Base-by-base conservation (phyloP, 2,888 invertebrate genomes). In the Ormyrus rosae region DNA sequence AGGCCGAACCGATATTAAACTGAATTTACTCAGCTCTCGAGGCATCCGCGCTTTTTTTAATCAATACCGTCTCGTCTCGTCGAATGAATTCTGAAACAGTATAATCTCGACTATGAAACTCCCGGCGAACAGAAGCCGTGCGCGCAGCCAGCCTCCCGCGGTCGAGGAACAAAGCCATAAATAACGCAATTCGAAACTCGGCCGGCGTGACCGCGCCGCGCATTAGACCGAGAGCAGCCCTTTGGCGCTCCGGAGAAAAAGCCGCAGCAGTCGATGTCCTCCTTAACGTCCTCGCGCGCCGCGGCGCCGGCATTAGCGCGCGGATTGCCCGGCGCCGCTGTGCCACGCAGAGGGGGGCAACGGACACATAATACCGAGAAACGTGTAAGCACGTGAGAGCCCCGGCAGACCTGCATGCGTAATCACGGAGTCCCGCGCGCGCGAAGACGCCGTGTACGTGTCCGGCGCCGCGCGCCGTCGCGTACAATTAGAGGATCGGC, bases 1-100 rank as follows among this genome's bases (percentile, higher is more conserved):
- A 71, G 71, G 81, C 72, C 63, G 75, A 81, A 85, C 85, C 77
- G 81, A 79, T 85, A 85, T 85, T 84, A 85, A 86, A 81, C 80
- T 84, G 84, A 86, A 86, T 85, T 85, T 19, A 19, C 19, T 19
- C 19, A 19, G 19, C 19, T 19, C 19, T 19, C 19, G 19, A 19
- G 19, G 19, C 19, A 2, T 19, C 2, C 19, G 1, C 13, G 19
- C 19, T 19, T 19, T 19, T 19, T 19, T 19, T 19, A 19, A 19
- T 19, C 19, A 19, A 19, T 19, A 19, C 19, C 19, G 19, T 19
- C 19, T 19, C 19, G 19, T 19, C 19, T 19, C 1, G 19, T 1
- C 2, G 2, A 19, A 19, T 19, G 19, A 19, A 19, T 19, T 19
- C 19, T 19, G 19, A 19, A 19, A 19, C 19, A 19, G 19, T 19